phyloP scores from a whole-genome alignment of 1,140 invertebrate species.

The Bombus cullumanus region DNA sequence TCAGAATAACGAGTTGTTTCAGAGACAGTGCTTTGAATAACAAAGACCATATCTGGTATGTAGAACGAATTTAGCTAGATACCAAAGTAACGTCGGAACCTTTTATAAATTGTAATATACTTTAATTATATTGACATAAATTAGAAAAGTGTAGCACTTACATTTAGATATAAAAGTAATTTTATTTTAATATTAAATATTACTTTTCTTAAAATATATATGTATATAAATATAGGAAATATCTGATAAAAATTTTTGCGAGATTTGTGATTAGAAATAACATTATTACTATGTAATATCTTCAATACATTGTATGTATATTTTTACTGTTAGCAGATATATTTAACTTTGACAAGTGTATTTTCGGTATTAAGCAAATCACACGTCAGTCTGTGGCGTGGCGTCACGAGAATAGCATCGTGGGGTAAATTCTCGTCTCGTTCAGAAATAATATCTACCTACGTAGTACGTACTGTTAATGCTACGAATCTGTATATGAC shows the following conservation, averaged over 20 bases:
- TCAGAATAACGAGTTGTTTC: slow-evolving; percentile 8
- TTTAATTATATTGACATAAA: background rate
- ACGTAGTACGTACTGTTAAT: background rate
- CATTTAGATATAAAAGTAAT: background rate
- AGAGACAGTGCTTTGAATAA: slow-evolving; percentile 23
- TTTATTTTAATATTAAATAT: background rate
- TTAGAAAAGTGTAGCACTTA: background rate
- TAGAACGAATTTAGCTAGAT: background rate
- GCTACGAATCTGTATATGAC: background rate
- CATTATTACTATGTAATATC: background rate
- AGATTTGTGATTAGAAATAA: background rate
- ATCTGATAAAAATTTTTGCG: background rate
- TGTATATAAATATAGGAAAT: background rate
- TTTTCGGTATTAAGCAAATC: background rate
- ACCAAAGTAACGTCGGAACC: background rate
- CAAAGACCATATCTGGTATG: slow-evolving; percentile 13
- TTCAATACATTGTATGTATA: background rate
- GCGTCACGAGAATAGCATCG: background rate
- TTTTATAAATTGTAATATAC: background rate
- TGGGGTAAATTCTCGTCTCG: background rate
- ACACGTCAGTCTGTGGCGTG: slow-evolving; percentile 4
- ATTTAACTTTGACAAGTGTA: background rate
- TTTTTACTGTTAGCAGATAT: background rate
- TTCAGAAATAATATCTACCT: slow-evolving; percentile 1
- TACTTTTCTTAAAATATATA: background rate